Conservation (phyloP, 2,888 invertebrate species). For the Trichopoda pennipes region DNA sequence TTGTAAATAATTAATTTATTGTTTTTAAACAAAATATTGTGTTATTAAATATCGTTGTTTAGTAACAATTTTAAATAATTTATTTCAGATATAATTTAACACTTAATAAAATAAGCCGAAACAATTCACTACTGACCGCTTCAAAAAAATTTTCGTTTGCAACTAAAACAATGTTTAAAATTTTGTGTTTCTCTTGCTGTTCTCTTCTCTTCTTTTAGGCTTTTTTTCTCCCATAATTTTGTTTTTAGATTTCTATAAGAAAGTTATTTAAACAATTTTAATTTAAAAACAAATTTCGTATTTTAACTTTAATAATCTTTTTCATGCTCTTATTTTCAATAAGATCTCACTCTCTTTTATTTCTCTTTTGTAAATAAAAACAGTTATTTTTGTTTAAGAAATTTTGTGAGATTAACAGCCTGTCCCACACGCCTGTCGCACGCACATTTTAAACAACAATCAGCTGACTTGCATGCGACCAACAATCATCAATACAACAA, state of each 20-base stretch:
- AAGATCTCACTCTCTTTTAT: not conserved
- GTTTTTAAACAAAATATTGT: too few species aligned
- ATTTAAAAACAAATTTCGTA: not conserved
- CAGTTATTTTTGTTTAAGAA: not conserved
- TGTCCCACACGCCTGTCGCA: too few species aligned
- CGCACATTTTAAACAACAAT: too few species aligned
- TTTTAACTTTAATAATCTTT: not conserved
- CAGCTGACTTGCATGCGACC: too few species aligned
- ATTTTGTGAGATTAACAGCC: too few species aligned
- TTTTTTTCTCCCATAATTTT: not conserved
- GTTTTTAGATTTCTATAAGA: not conserved
- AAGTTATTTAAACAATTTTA: not conserved
- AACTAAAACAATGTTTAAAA: constrained; percentile 31
- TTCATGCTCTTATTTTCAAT: not conserved
- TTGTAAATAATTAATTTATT: too few species aligned
- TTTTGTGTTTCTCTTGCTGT: not conserved
- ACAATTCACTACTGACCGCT: constrained; percentile 27
- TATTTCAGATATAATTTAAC: constrained; percentile 44
- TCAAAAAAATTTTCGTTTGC: constrained; percentile 36
- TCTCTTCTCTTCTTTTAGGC: too few species aligned
- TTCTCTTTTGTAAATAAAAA: not conserved
- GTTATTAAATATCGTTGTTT: too few species aligned
- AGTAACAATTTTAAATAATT: not conserved
- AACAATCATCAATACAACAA: too few species aligned
- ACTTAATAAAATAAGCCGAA: constrained; percentile 52